Percentiles rank a stretch among this genome's conserved stretches.
Conservation (phyloP, 2,113 vertebrate genomes). For the Pterocles orientalis region DNA sequence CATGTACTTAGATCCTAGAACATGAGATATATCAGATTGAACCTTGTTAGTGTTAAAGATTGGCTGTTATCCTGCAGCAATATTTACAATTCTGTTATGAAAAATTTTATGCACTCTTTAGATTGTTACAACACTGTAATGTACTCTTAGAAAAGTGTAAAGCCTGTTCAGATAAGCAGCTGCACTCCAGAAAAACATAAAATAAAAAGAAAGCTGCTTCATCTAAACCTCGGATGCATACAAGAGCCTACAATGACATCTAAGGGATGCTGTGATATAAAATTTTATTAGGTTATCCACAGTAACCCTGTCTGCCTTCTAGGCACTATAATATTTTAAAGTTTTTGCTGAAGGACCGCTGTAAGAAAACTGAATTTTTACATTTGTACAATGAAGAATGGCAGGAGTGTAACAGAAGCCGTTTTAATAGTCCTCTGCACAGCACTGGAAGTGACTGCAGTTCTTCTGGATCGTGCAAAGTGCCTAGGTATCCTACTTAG, state of each 20-base stretch:
- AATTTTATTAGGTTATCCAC: background rate
- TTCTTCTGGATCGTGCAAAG: background rate
- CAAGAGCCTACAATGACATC: background rate
- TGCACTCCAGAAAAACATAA: accelerated
- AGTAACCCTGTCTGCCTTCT: background rate
- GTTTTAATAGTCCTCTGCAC: background rate
- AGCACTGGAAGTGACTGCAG: background rate
- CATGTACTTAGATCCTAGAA: background rate
- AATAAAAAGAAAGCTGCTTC: background rate
- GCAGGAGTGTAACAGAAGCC: background rate
- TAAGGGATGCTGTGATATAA: background rate
- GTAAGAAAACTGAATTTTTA: background rate
- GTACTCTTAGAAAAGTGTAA: background rate
- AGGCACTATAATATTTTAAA: background rate
- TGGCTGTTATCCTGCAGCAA: background rate
- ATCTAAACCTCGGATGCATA: background rate
- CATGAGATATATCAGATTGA: accelerated
- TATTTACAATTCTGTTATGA: background rate
- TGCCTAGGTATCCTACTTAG: accelerated
- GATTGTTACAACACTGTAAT: accelerated
- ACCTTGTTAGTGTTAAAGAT: background rate
- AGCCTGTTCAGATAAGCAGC: background rate
- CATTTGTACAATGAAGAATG: background rate
- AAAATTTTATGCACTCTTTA: background rate
- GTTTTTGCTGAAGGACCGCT: background rate